Evolutionary conservation across 2,888 invertebrate genomes (phyloP), one percentile per base, ranked within the genome.

Genomic region (Gari tellinella): DNA sequence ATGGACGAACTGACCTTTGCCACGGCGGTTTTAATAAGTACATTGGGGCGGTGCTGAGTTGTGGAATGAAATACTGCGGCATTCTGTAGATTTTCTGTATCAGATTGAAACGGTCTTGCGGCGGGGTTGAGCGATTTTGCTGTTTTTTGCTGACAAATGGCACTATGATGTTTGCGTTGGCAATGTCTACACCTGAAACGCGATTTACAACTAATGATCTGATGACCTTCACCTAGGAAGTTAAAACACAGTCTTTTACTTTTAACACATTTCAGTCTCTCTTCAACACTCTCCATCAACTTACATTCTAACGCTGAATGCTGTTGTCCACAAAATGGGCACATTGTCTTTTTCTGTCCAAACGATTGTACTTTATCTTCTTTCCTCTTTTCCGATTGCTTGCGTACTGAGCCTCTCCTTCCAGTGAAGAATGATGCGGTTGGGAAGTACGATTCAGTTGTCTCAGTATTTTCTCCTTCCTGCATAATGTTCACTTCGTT

Each of bases 401-500:
- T 7, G 21, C n/a, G n/a, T n/a, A n/a, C n/a, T n/a, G n/a, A n/a
- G n/a, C 21, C 21, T 25, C 46, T 46, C 4, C n/a, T 19, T 23
- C 31, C 17, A 23, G 26, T 45, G 31, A 26, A n/a, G 25, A 15
- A 51, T 12, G 51, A 51, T 25, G 15, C 25, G n/a, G 51, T 51
- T 14, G 51, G 26, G 26, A 51, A 10, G 51, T 51, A 37, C 17
- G 1, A 1, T 61, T 12, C 2, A 10, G n/a, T 4, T 31, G 31
- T 7, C 31, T 4, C 31, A 4, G 31, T 31, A 31, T 31, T 31
- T 31, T 31, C 31, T 31, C 49, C 49, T 26, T 40, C 53, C 25
- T 53, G 53, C 17, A 53, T 15, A 17, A 73, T 64, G 15, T 14
- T 45, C 21, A 73, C 64, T 38, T 68, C 61, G n/a, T 45, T 46